Base-by-base conservation (phyloP, 2,797 vertebrate species). In the Pangasius krempfi region DNA sequence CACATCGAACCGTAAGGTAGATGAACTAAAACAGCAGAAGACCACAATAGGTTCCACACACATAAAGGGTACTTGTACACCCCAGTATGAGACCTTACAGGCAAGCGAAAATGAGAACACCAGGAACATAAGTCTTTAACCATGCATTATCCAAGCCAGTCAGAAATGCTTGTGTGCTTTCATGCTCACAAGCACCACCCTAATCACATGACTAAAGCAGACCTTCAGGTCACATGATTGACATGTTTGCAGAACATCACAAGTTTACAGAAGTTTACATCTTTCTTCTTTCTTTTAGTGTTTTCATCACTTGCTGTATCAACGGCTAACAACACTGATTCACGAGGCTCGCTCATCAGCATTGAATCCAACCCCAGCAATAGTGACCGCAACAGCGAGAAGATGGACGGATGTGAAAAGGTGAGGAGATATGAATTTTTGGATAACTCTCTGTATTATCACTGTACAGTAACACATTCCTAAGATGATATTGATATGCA, bases 301-400 rank as follows among this genome's bases (percentile, higher is more conserved):
- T 99, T 99, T 95, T 99, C 98, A 94, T 99, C 98, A 92, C 94
- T 99, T 95, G 98, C 97, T 92, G 97, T 99, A 95, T 97, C 98
- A 95, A 96, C 96, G 94, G 97, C 97, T 92, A 99, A 97, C 97
- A 97, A 97, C 93, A 95, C 97, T n/a, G 99, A 99, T 91, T 99
- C 98, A 89, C 97, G 97, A 94, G 98, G 97, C 68, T 99, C 99
- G 83, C 96, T 99, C 93, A 98, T 98, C 94, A 99, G 99, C 79
- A 97, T 99, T 89, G 99, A 99, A 93, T 99, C 99, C 91, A 99
- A 98, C 92, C 98, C 98, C 84, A 98, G 99, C 94, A 98, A 97
- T 95, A 96, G 96, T 58, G 98, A 99, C 95, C 97, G 97, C 92
- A 98, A 96, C 96, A 98, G 97, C 81, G 98, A 99, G 92, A 98